Conservation (phyloP, 2,888 invertebrate genomes). For the Microctonus aethiopoides region DNA sequence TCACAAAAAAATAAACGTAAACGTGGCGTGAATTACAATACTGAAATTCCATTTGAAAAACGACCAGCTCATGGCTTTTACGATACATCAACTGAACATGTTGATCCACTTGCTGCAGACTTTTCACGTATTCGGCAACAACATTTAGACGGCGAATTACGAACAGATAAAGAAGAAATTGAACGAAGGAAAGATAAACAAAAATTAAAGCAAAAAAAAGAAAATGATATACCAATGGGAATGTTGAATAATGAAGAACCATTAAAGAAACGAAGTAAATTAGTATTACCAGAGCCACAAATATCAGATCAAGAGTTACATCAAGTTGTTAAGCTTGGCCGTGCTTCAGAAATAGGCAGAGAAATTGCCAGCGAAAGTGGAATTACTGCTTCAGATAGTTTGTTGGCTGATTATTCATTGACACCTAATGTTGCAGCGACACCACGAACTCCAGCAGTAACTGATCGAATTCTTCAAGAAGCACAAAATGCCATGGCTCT, state of each 20-base stretch:
- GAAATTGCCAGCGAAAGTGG: constrained; percentile 86
- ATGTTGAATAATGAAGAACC: constrained; percentile 91
- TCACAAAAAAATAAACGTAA: constrained; percentile 81
- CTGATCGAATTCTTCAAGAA: constrained; percentile 89
- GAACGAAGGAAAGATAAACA: constrained; percentile 96
- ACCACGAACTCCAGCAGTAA: constrained; percentile 88
- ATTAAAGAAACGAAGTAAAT: constrained; percentile 90
- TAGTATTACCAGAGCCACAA: constrained; percentile 96
- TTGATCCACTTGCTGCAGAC: constrained; percentile 90
- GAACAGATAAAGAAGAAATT: constrained; percentile 92
- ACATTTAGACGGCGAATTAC: constrained; percentile 90
- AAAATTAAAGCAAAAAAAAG: constrained; percentile 94
- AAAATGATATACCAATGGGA: constrained; percentile 93
- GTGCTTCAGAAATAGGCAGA: constrained; percentile 90
- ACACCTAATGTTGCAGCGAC: constrained; percentile 76
- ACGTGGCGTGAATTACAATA: constrained; percentile 95
- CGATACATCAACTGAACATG: constrained; percentile 89
- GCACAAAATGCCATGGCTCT: constrained; percentile 99
- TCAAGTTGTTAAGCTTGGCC: constrained; percentile 92
- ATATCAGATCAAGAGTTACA: constrained; percentile 93
- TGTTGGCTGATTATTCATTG: constrained; percentile 89
- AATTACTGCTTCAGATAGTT: constrained; percentile 82
- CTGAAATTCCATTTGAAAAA: constrained; percentile 98
- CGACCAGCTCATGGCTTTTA: constrained; percentile 92
- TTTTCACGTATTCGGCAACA: constrained; percentile 91